These are phyloP conservation scores for Pollenia amentaria DNA, from an alignment of 2,888 invertebrate genomes.

Conservation along the genomic window DNA sequence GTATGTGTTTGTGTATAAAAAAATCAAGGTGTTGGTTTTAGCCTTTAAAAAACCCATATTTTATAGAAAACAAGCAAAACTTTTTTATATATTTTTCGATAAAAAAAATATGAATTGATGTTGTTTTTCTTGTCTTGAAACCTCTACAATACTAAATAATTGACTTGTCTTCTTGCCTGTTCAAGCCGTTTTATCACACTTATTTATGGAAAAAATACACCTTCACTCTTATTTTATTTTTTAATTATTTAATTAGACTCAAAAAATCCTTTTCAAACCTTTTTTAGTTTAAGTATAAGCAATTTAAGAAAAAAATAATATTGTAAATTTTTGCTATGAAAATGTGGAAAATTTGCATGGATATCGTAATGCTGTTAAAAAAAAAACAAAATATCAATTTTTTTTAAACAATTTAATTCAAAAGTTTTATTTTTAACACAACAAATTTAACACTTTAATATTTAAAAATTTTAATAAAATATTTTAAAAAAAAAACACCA, in stretches of 20 bases:
- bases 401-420: slow-evolving; percentile 15
- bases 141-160: slow-evolving; percentile 22
- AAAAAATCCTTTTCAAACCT: not conserved
- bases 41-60: not conserved
- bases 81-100: not conserved
- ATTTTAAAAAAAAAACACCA: not conserved
- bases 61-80: not conserved
- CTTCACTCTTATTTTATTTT: slow-evolving; percentile 16
- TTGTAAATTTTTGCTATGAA: slow-evolving; percentile 78
- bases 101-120: slow-evolving; percentile 33
- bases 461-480: too few species aligned
- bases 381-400: not conserved
- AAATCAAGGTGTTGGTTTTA: slow-evolving; percentile 40
- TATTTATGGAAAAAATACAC: slow-evolving; percentile 13
- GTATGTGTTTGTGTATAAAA: slow-evolving; percentile 52
- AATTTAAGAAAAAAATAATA: slow-evolving; percentile 45
- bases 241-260: slow-evolving; percentile 5
- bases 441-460: not conserved
- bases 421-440: slow-evolving; percentile 12
- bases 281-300: not conserved
- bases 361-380: slow-evolving; percentile 82
- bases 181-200: slow-evolving; percentile 52
- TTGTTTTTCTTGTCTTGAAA: slow-evolving; percentile 44
- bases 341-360: slow-evolving; percentile 84
- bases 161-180: slow-evolving; percentile 55